Conservation (phyloP, 1,140 invertebrate species). For the Drosophila ercepeae region DNA sequence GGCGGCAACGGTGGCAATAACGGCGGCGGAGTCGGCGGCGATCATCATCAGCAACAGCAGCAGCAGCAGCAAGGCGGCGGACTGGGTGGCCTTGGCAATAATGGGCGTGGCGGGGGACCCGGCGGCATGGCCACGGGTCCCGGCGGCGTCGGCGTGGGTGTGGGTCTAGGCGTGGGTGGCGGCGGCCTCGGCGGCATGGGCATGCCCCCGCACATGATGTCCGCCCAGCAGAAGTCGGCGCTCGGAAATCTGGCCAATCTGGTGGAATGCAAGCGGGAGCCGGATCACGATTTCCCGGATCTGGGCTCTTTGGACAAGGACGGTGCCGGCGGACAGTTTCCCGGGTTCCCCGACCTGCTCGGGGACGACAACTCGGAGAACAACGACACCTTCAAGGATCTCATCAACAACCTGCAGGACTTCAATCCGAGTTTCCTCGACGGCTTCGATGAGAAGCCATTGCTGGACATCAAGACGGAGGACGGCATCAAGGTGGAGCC, state of each 20-base stretch:
- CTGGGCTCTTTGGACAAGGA: conserved; percentile 92
- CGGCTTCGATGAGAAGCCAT: conserved; percentile 88
- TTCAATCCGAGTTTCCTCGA: conserved; percentile 93
- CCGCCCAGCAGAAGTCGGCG: conserved; percentile 67
- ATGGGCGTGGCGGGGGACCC: conserved; percentile 67
- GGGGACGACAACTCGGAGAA: conserved; percentile 93
- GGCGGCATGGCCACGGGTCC: conserved; percentile 44
- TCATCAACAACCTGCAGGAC: conserved; percentile 94
- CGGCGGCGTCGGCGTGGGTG: conserved; percentile 21
- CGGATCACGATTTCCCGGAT: conserved; percentile 92
- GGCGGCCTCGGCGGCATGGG: conserved; percentile 51
- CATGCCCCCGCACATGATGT: conserved; percentile 68
- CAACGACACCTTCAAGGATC: conserved; percentile 93
- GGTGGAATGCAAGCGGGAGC: conserved; percentile 92
- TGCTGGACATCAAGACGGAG: conserved; percentile 87
- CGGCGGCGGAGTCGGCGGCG: conserved; percentile 83
- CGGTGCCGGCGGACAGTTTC: conserved; percentile 89
- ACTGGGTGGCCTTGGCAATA: conserved; percentile 70
- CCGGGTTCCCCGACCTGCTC: conserved; percentile 91
- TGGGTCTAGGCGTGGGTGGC: conserved; percentile 40
- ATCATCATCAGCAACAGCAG: conserved; percentile 70
- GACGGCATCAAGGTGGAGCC: conserved; percentile 85
- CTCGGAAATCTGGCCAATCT: conserved; percentile 84
- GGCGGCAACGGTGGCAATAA: conserved; percentile 4
- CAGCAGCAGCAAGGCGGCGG: conserved; percentile 76